These are phyloP conservation scores for Drusus annulatus DNA, from an alignment of 1,140 invertebrate species.

Conservation along the genomic window DNA sequence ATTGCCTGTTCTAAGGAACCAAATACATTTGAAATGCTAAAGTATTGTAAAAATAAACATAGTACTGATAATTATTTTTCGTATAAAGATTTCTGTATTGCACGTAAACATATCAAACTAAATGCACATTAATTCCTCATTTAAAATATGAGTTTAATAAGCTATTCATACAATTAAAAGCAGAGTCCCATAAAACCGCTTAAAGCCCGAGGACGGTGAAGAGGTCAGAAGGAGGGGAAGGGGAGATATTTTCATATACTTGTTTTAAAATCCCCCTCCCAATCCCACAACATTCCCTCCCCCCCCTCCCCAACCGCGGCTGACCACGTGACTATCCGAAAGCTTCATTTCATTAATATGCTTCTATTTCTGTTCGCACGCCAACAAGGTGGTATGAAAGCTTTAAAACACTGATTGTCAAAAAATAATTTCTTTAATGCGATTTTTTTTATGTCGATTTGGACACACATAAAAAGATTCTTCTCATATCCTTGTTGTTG, in stretches of 20 bases:
- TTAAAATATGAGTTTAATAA: slow-evolving; percentile 4
- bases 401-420: no score
- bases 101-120: no score
- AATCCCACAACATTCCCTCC: neutral
- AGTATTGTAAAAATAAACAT: no score
- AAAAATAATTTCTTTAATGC: no score
- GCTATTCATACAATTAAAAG: slow-evolving; percentile 46
- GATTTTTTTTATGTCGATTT: no score
- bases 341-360: slow-evolving; percentile 59
- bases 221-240: slow-evolving; percentile 30
- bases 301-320: neutral
- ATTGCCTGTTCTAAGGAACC: no score
- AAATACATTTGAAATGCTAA: no score
- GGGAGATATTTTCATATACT: slow-evolving; percentile 42
- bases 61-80: no score
- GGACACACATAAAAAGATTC: no score
- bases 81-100: no score
- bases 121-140: neutral
- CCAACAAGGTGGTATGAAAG: neutral
- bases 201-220: slow-evolving; percentile 4
- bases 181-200: slow-evolving; percentile 30
- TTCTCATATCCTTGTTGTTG: no score
- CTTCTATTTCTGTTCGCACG: slow-evolving; percentile 42
- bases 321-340: slow-evolving; percentile 53
- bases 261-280: slow-evolving; percentile 39